Evolutionary conservation across 2,797 vertebrate genomes (phyloP), one percentile per base, ranked within the genome.

Genomic region (Eidolon dupreanum): DNA sequence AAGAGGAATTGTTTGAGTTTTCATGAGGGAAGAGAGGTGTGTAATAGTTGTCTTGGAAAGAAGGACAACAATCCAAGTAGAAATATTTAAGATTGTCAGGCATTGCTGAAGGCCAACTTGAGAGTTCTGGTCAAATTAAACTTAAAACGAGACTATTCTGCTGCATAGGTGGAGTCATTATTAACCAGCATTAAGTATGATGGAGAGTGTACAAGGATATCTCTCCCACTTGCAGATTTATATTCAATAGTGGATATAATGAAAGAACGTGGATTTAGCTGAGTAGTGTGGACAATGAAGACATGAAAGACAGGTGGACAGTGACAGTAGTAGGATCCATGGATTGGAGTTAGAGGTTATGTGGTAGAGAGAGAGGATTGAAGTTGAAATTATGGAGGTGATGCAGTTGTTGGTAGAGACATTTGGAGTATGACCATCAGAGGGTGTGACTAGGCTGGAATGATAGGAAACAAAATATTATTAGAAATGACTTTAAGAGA

Each of bases 81-180:
- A 59, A 90, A 70, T 17, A 77, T 71, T 86, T 93, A 87, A 38
- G n/a, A 26, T 79, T 70, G 53, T 94, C 59, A 81, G 71, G 36
- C 31, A 77, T 46, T 86, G 46, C 66, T 81, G 38, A 71, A 51
- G 88, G 19, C 24, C n/a, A 31, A 63, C 38, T 93, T 82, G 82
- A 84, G 19, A 63, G 92, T 92, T 92, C 61, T 87, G 33, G 49
- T 85, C 16, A 78, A 87, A 86, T 74, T 75, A 74, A 84, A 87
- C 79, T 90, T 89, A 33, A 68, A 61, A 5, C 74, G 55, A 17
- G 15, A 57, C 6, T 15, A 70, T 94, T 95, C 61, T 73, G 24
- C 4, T 79, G 55, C 53, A 61, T 94, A 90, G 6, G 17, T 70
- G 33, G 8, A 85, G 36, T 79, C 87, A 61, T 96, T 88, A 31